Conservation (phyloP, 2,797 vertebrate genomes). For the Sciurus carolinensis region DNA sequence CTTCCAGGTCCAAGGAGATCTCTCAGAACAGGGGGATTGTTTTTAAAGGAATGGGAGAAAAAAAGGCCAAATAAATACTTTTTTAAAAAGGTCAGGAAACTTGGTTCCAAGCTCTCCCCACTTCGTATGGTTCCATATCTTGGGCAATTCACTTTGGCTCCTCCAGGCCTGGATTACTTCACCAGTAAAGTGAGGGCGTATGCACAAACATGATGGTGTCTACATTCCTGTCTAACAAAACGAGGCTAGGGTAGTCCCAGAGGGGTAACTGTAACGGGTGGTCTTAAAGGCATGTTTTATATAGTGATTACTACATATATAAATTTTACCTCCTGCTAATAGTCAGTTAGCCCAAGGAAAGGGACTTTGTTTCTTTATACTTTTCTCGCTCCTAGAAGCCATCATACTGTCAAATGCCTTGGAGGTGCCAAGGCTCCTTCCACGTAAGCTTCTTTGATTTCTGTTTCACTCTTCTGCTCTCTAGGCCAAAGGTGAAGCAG, state of each 20-base stretch:
- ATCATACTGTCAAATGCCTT: not conserved
- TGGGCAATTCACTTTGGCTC: slow-evolving; percentile 56
- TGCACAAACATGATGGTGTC: slow-evolving; percentile 39
- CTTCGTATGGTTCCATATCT: slow-evolving; percentile 42
- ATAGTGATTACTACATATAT: slow-evolving; percentile 49
- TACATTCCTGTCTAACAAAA: slow-evolving; percentile 69
- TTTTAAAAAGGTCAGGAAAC: slow-evolving; percentile 20
- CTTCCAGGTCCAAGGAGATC: slow-evolving; percentile 27
- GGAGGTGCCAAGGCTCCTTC: not conserved
- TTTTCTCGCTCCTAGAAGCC: not conserved
- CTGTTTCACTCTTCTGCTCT: slow-evolving; percentile 38
- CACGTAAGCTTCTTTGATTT: not conserved
- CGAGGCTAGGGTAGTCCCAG: not conserved
- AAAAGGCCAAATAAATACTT: not conserved
- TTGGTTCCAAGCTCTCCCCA: slow-evolving; percentile 29
- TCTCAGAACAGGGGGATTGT: no score
- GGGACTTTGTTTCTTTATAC: not conserved
- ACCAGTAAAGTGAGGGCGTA: not conserved
- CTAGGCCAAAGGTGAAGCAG: slow-evolving; percentile 11
- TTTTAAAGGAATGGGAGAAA: not conserved
- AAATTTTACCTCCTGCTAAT: slow-evolving; percentile 57
- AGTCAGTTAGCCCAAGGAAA: slow-evolving; percentile 11
- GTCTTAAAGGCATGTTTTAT: slow-evolving; percentile 65
- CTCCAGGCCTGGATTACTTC: slow-evolving; percentile 72
- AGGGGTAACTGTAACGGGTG: not conserved